These are phyloP conservation scores for Drosophila neocordata DNA, from an alignment of 1,140 invertebrate genomes.

Conservation along the genomic window DNA sequence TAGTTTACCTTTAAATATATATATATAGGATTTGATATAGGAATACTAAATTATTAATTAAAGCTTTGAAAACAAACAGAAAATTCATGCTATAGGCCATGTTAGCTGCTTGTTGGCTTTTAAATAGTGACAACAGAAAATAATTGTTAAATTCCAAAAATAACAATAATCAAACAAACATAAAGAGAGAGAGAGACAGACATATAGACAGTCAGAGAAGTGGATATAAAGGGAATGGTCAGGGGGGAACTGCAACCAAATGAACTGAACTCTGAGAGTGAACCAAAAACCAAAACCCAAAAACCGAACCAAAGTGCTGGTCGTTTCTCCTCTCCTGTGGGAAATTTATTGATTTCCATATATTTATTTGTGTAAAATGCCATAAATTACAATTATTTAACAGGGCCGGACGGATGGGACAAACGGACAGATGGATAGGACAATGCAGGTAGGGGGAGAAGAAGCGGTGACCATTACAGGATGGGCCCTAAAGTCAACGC, in stretches of 20 bases:
- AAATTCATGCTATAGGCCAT: neutral
- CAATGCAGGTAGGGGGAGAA: too few relatives aligned
- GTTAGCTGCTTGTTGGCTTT: slow-evolving; percentile 33
- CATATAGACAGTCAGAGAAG: too few relatives aligned
- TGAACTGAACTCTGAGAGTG: slow-evolving; percentile 51
- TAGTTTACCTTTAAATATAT: too few relatives aligned
- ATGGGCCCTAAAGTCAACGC: slow-evolving; percentile 50
- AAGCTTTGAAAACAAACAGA: slow-evolving; percentile 39
- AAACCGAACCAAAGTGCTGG: slow-evolving; percentile 29
- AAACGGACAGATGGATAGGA: neutral
- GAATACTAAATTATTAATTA: slow-evolving; percentile 22
- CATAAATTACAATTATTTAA: slow-evolving; percentile 81
- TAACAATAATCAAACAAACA: slow-evolving; percentile 50
- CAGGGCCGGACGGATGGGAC: slow-evolving; percentile 45
- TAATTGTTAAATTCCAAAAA: slow-evolving; percentile 72
- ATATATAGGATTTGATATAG: too few relatives aligned
- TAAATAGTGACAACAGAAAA: slow-evolving; percentile 65
- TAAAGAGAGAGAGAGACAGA: slow-evolving; percentile 10
- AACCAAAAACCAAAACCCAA: slow-evolving; percentile 60
- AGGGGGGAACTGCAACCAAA: slow-evolving; percentile 12
- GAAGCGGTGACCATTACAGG: neutral
- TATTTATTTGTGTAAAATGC: slow-evolving; percentile 80
- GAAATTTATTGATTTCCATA: slow-evolving; percentile 80
- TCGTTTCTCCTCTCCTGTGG: slow-evolving; percentile 19
- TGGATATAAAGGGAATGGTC: too few relatives aligned